Conservation (phyloP, 2,797 vertebrate species). For the Pantherophis vulpinus region DNA sequence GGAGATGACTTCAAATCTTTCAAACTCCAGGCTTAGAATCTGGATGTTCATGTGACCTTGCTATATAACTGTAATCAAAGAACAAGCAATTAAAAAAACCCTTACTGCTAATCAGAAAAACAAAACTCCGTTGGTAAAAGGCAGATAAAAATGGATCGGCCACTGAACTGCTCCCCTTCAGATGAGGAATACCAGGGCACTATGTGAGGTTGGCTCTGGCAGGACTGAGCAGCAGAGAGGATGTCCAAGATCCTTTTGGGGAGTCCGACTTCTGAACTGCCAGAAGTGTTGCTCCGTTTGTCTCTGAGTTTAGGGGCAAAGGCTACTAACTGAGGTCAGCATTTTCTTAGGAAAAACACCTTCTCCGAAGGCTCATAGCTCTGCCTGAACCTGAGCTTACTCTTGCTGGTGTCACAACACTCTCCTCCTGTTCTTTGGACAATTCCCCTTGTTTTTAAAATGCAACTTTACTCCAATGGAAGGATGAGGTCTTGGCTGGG, state of each 20-base stretch:
- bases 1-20: not conserved
- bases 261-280: not conserved
- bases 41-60: not conserved
- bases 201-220: not conserved
- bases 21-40: not conserved
- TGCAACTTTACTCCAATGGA: not conserved
- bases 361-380: not conserved
- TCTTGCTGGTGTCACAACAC: not conserved
- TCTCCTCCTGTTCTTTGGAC: not conserved
- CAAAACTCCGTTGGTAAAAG: not conserved
- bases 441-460: not conserved
- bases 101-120: not conserved
- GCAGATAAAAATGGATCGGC: not conserved
- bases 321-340: not conserved
- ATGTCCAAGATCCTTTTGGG: not conserved
- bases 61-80: not conserved
- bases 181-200: no score
- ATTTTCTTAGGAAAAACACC: not conserved
- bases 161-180: not conserved
- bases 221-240: not conserved
- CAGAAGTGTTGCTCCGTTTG: not conserved
- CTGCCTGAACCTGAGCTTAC: not conserved
- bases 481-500: not conserved
- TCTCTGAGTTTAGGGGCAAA: not conserved
- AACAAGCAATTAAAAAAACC: not conserved